Evolutionary conservation across 2,797 vertebrate genomes (phyloP), one percentile per base, ranked within the genome.

Genomic region (Ptychobarbus kaznakovi): DNA sequence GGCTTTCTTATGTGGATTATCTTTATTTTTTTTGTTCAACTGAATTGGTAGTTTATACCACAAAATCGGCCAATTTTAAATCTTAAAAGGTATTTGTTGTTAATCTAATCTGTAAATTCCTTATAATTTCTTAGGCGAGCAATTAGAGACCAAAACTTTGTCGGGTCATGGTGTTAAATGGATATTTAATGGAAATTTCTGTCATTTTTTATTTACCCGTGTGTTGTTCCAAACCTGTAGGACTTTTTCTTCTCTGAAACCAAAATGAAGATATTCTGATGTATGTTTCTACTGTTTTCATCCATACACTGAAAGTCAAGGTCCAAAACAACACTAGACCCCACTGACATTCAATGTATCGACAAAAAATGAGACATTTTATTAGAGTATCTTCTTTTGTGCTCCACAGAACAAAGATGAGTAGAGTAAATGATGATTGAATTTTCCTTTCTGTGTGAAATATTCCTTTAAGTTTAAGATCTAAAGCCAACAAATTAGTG

Each of bases 1-100:
- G 87, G 89, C 88, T 91, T 91, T 89, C 86, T 90, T 89, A 92
- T 91, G 86, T 77, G 77, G 49, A 40, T 78, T 10, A 42, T 42
- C 42, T 42, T 42, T 42, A 2, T 42, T 68, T 28, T 4, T 0
- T 86, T 86, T 69, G 40, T 83, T 86, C 46, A 46, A 46, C 20
- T 74, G 18, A 56, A 76, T 56, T 25, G 53, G 58, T 61, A 18
- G 13, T 28, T 11, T 46, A 16, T 53, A 15, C n/a, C 22, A 73
- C 44, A 73, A n/a, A 4, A 77, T 56, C 1, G 22, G 4, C 32
- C n/a, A 25, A 15, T 25, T 28, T 63, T 6, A 63, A 28, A 63
- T 53, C 16, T 53, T 49, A 51, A 32, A 46, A 73, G 6, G 6
- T 9, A 46, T 51, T 74, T 72, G 69, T n/a, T 72, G 69, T 44